A percentile compares a stretch with the other conserved stretches of the same genome.
Evolutionary conservation across 2,888 invertebrate genomes (phyloP).

Genomic region (Drosophila anomalipes): DNA sequence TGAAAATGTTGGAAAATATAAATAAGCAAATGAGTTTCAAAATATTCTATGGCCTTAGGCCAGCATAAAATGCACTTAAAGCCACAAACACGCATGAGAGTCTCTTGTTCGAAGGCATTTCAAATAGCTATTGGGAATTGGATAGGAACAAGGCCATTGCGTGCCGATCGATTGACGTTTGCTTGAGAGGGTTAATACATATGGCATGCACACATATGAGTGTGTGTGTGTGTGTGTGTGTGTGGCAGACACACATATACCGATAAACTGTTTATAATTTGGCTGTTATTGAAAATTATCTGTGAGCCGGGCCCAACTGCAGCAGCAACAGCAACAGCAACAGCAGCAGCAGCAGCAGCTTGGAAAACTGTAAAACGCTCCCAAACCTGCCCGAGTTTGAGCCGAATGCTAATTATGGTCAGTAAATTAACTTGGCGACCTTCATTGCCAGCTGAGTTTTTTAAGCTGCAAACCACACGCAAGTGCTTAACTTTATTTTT

Average conservation of each 20-base stretch:
- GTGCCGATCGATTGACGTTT: constrained; percentile 55
- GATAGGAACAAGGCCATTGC: constrained; percentile 63
- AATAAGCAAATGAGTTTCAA: constrained; percentile 27
- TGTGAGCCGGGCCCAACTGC: constrained; percentile 44
- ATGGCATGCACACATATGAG: constrained; percentile 14
- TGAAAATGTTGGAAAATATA: constrained; percentile 5
- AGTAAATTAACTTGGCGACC: constrained; percentile 71
- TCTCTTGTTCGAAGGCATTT: constrained; percentile 14
- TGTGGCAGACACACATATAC: constrained; percentile 18
- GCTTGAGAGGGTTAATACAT: constrained; percentile 65
- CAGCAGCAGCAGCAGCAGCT: constrained; percentile 34
- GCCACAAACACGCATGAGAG: constrained; percentile 46
- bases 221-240: not conserved
- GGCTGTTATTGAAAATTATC: constrained; percentile 74
- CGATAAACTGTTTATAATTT: constrained; percentile 24
- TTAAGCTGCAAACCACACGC: constrained; percentile 53
- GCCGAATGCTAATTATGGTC: constrained; percentile 71
- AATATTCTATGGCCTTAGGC: constrained; percentile 47
- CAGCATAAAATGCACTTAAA: constrained; percentile 45
- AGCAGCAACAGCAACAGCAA: constrained; percentile 24
- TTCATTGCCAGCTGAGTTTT: constrained; percentile 63
- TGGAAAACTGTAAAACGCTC: constrained; percentile 66
- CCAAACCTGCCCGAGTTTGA: constrained; percentile 44
- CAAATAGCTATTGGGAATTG: constrained; percentile 20
- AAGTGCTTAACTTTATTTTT: constrained; percentile 40